These are phyloP conservation scores for Hyposoter dolosus DNA, from an alignment of 2,888 invertebrate genomes.

Conservation along the genomic window DNA sequence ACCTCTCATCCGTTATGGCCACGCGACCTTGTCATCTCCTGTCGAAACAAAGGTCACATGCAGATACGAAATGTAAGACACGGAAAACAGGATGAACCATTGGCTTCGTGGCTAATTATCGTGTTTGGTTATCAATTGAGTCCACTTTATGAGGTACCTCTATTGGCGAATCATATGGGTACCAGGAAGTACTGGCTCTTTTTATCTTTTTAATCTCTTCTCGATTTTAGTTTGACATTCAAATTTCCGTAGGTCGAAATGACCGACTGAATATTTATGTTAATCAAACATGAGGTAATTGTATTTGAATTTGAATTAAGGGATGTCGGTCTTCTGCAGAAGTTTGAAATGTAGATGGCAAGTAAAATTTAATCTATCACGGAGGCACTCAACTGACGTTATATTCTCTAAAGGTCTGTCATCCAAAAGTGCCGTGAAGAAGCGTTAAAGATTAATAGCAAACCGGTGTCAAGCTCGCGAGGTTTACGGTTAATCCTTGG, in stretches of 20 bases:
- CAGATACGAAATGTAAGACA: constrained; percentile 15
- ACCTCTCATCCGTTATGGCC: constrained; percentile 44
- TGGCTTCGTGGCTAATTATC: not conserved
- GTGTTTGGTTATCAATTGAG: constrained; percentile 1
- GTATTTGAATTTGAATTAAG: not conserved
- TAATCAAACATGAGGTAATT: not conserved
- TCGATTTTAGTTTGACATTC: not conserved
- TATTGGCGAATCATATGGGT: not conserved
- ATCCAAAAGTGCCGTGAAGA: constrained; percentile 19
- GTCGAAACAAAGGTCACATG: constrained; percentile 53
- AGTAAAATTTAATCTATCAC: constrained; percentile 1
- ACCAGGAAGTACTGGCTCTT: not conserved
- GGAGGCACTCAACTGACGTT: not conserved
- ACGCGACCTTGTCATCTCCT: constrained; percentile 33
- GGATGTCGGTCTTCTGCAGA: not conserved
- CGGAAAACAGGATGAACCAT: not conserved
- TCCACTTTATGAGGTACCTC: not conserved
- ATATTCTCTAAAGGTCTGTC: constrained; percentile 17
- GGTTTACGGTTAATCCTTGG: constrained; percentile 44
- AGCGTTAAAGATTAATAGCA: constrained; percentile 51
- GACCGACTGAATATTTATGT: not conserved
- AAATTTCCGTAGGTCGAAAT: not conserved
- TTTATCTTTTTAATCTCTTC: not conserved
- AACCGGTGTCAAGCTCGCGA: constrained; percentile 10
- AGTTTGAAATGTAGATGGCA: not conserved